Evolutionary conservation across 2,113 vertebrate genomes (phyloP), one percentile per base, ranked within the genome.

Genomic region (Apodemus speciosus): DNA sequence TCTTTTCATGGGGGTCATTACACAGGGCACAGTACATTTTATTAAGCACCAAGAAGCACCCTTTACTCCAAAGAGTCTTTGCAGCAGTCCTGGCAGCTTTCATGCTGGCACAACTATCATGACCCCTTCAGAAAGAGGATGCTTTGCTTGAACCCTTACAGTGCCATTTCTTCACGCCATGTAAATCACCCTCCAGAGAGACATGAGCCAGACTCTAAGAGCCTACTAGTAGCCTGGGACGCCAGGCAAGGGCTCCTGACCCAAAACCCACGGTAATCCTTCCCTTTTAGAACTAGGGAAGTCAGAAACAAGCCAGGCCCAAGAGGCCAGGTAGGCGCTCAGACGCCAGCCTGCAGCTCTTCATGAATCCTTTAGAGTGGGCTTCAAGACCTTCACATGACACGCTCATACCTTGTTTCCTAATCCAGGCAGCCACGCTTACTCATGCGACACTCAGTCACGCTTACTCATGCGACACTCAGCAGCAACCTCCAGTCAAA

Each of bases 371-470:
- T 60, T 2, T 4, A 15, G 49, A 25, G 14, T 14, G 35, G 15
- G 9, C 6, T 38, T 35, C 25, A 4, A 23, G 91, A 72, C 68
- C 49, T 6, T 35, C 13, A 43, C 15, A 38, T 35, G 88, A 10
- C 60, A 18, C 6, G 2, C 69, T 85, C 30, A 40, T 4, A 23
- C 32, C 1, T n/a, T 3, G 9, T 27, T 14, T 68, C 91, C 71
- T 46, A 46, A 21, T 53, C 72, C 15, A 16, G 6, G 40, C n/a
- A 32, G 84, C 38, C 30, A 18, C 0, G 25, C 68, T 46, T 49
- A 49, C 46, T 30, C 25, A 11, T 1, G 4, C 0, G 18, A n/a
- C 25, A n/a, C n/a, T n/a, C n/a, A 32, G 84, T 35, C 30, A 46
- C 43, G 43, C 43, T 46, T 46, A 46, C 43, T 46, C 43, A 46